Conservation (phyloP, 2,113 vertebrate species). For the Pseudorasbora parva region DNA sequence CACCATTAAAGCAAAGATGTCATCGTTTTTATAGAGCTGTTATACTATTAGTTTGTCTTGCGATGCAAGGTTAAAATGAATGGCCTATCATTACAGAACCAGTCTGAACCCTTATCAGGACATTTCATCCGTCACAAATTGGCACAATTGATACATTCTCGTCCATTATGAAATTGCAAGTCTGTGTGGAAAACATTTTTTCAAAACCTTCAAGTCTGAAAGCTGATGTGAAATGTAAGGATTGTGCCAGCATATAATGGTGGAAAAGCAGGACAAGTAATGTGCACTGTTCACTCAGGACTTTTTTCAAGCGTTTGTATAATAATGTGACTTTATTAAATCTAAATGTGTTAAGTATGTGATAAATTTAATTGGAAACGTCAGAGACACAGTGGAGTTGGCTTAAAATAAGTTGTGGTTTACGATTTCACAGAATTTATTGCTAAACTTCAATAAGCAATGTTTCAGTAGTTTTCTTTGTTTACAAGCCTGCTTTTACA, state of each 20-base stretch:
- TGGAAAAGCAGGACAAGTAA: slow-evolving; percentile 10
- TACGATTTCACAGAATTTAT: slow-evolving; percentile 13
- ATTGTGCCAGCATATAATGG: slow-evolving; percentile 20
- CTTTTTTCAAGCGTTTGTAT: background rate
- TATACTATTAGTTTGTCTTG: slow-evolving; percentile 51
- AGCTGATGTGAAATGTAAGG: slow-evolving; percentile 33
- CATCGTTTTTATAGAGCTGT: slow-evolving; percentile 39
- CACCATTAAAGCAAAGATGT: slow-evolving; percentile 47
- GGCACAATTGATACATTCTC: slow-evolving; percentile 51
- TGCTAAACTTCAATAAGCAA: slow-evolving; percentile 24
- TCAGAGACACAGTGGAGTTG: background rate
- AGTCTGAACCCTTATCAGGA: slow-evolving; percentile 55
- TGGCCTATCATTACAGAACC: slow-evolving; percentile 57
- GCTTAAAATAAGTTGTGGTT: background rate
- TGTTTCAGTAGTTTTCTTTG: slow-evolving; percentile 31
- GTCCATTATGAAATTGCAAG: slow-evolving; percentile 55
- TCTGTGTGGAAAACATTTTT: slow-evolving; percentile 53
- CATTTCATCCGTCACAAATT: slow-evolving; percentile 50
- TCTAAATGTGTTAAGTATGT: slow-evolving; percentile 26
- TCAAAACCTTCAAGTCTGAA: slow-evolving; percentile 40
- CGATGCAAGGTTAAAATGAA: slow-evolving; percentile 67
- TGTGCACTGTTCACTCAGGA: background rate
- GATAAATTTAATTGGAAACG: slow-evolving; percentile 2
- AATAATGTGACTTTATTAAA: slow-evolving; percentile 10
- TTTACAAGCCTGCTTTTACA: background rate